Evolutionary conservation across 2,113 vertebrate species (phyloP), one percentile per base, ranked within the genome.

Genomic region (Urocitellus parryii): DNA sequence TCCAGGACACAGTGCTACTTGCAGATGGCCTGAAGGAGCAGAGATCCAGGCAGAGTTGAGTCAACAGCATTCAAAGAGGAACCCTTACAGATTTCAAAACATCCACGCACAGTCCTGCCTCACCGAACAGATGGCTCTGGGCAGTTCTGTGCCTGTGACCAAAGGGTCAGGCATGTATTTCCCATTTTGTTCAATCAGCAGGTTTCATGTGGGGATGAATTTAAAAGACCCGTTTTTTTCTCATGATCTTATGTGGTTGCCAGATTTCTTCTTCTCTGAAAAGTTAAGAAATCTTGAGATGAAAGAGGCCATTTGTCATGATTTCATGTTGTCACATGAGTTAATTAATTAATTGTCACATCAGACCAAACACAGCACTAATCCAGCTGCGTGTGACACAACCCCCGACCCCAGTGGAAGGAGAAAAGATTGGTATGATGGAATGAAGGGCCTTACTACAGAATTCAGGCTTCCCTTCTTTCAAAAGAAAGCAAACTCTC

Each of bases 71-170:
- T 53, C 42, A 51, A 17, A 39, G 27, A 22, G 80, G 83, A 72
- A 80, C 53, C 13, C 68, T 91, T 0, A 0, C 10, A 32, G 58
- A 37, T 63, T 39, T 83, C 53, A 68, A 53, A 81, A 29, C 53
- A 45, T 14, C 73, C 4, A 0, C 0, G 4, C 8, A 1, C 1
- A 0, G 29, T 22, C 63, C 45, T 27, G 14, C 39, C 27, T 32
- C 18, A 1, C 90, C 3, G 8, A 34, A 37, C 89, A 63, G 53
- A 5, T 8, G 18, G 61, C 24, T 18, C 11, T 29, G 67, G n/a
- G 42, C 61, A 6, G 45, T 22, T 39, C 18, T 13, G n/a, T 22
- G 42, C 63, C 72, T 4, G 22, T 61, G 6, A 51, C 5, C 11
- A 16, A 24, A 34, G 9, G 27, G 1, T 22, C 25, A 34, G 34